Evolutionary conservation across 2,113 vertebrate genomes (phyloP), one percentile per base, ranked within the genome.

Genomic region (Benitochromis conjunctus): DNA sequence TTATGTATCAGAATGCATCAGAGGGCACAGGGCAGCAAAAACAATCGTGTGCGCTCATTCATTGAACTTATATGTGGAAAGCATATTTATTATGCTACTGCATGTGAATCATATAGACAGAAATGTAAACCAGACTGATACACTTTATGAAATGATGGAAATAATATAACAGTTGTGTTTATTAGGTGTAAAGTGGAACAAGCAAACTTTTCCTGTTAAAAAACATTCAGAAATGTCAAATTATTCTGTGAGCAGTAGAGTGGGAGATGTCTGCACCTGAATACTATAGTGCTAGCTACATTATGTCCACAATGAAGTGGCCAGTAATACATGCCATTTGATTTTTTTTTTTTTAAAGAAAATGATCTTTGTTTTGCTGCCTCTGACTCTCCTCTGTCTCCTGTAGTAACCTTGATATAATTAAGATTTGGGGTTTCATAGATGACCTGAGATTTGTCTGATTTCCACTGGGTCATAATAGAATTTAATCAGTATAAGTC

Each of bases 1-100:
- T 88, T 82, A 79, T 91, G 87, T 51, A 87, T 92, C 87, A 89
- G 69, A 31, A 18, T 36, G 19, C 64, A 41, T 86, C 79, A 62
- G 16, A 60, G 84, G 86, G 76, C 76, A 90, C 24, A 29, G 48
- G 80, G 53, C 69, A 62, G 38, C 18, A n/a, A 53, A 55, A 36
- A 64, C 43, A 74, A 46, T 26, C 64, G 62, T 31, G 10, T 31
- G 34, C 19, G 60, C 54, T 82, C 66, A 29, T 53, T 81, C 18
- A 74, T 19, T 53, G 29, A 38, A 43, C 74, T 74, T 54, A 6
- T 29, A 31, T 71, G 19, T 19, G 29, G 57, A 55, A n/a, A 62
- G 79, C 48, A 24, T 38, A n/a, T 81, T 41, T 21, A 54, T 90
- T 19, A 56, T n/a, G 3, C 4, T 54, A 16, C 38, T 36, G 36